A percentile compares a stretch with the other conserved stretches of the same genome.
phyloP scores from a whole-genome alignment of 2,888 invertebrate species.

The Alloplasta piceator region DNA sequence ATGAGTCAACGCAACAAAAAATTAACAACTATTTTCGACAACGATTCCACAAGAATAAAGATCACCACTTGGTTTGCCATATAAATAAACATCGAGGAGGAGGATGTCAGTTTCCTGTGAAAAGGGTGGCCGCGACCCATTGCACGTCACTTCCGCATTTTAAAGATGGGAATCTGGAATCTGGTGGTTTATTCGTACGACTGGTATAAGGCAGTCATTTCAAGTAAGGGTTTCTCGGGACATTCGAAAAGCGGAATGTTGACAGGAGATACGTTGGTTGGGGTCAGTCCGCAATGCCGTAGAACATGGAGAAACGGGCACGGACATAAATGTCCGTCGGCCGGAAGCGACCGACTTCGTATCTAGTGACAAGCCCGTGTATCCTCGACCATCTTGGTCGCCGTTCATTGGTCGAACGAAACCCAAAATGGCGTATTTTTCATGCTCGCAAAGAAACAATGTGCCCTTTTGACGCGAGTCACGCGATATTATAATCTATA shows the following conservation, averaged over 20 bases:
- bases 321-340: conserved; percentile 56
- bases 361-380: conserved; percentile 35
- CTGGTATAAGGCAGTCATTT: not conserved
- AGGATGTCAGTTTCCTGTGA: not conserved
- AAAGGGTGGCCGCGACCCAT: not conserved
- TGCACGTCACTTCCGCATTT: not conserved
- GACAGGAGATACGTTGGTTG: conserved; percentile 30
- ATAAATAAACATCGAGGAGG: no score
- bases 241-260: conserved; percentile 42
- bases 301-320: conserved; percentile 17
- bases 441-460: no score
- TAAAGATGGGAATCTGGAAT: conserved; percentile 15
- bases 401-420: not conserved
- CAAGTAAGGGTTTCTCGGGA: conserved; percentile 4
- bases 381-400: conserved; percentile 23
- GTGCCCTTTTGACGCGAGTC: no score
- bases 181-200: not conserved
- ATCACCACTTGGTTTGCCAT: no score
- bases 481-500: no score
- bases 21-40: no score
- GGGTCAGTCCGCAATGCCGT: conserved; percentile 41
- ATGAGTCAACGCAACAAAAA: no score
- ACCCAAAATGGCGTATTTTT: no score
- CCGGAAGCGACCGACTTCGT: conserved; percentile 59
- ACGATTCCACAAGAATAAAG: no score